phyloP scores from a whole-genome alignment of 2,888 invertebrate genomes.

The Drosophila barbarae region DNA sequence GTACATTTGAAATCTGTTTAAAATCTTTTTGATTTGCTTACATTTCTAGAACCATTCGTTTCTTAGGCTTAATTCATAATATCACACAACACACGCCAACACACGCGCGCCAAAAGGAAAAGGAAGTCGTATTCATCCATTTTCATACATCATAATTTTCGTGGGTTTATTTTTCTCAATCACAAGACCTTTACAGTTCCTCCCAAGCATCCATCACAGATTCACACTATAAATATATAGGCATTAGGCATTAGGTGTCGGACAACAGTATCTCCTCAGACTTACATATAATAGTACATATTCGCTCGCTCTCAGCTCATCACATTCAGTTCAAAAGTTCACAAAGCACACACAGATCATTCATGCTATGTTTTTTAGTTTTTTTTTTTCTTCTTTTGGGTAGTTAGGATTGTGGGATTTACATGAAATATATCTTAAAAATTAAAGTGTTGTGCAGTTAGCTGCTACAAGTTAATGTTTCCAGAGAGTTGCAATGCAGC shows the following conservation, averaged over 20 bases:
- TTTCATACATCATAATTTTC: constrained; percentile 19
- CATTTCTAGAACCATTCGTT: constrained; percentile 53
- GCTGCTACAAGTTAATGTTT: constrained; percentile 48
- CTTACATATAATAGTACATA: constrained; percentile 28
- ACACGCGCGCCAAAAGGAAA: constrained; percentile 66
- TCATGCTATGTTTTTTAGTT: constrained; percentile 12
- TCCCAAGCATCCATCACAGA: constrained; percentile 48
- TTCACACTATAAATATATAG: constrained; percentile 51
- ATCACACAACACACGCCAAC: constrained; percentile 67
- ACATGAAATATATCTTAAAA: constrained; percentile 33
- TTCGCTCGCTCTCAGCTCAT: constrained; percentile 24
- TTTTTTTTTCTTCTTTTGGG: constrained; percentile 16
- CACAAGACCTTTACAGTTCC: constrained; percentile 28
- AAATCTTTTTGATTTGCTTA: constrained; percentile 67
- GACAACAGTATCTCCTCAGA: constrained; percentile 34
- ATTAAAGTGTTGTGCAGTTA: constrained; percentile 11
- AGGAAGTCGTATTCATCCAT: constrained; percentile 33
- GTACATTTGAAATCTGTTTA: constrained; percentile 64
- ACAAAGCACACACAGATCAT: constrained; percentile 17
- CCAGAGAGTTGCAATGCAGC: constrained; percentile 33
- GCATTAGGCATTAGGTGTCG: constrained; percentile 10
- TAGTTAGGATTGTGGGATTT: constrained; percentile 12
- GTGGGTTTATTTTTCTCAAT: constrained; percentile 24
- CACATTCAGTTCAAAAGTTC: constrained; percentile 21
- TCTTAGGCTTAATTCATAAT: constrained; percentile 62